A percentile compares a stretch with the other conserved stretches of the same genome.
These are phyloP conservation scores for Bradysia coprophila DNA, from an alignment of 1,140 invertebrate genomes.

Conservation along the genomic window DNA sequence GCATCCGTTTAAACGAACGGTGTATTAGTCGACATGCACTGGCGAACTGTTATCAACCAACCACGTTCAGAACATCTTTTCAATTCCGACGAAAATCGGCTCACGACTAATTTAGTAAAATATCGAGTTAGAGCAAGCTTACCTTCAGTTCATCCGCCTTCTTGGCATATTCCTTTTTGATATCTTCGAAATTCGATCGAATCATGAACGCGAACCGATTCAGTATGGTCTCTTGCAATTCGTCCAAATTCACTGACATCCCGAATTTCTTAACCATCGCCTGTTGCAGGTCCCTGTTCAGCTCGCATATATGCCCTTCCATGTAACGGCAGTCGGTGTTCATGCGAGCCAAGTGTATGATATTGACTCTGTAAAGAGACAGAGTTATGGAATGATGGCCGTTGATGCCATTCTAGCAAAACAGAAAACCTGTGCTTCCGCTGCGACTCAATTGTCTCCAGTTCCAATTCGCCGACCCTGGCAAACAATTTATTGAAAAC, in stretches of 20 bases:
- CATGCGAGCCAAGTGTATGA: conserved; percentile 30
- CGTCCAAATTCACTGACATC: conserved; percentile 27
- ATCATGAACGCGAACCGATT: conserved; percentile 30
- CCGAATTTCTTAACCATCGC: conserved; percentile 38
- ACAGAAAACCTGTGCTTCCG: conserved; percentile 25
- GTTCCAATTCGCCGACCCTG: conserved; percentile 40
- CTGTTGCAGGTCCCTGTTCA: conserved; percentile 28
- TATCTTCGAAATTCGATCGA: conserved; percentile 25
- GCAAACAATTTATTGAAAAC: conserved; percentile 33
- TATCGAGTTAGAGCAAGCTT: no score
- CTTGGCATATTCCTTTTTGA: conserved; percentile 23
- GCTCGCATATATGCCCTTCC: conserved; percentile 25
- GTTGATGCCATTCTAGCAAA: neutral
- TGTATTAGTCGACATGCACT: no score
- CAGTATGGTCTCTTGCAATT: conserved; percentile 34
- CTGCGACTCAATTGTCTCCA: conserved; percentile 37
- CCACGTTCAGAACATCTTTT: no score
- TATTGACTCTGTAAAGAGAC: conserved; percentile 18
- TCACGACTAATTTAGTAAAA: no score
- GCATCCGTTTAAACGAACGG: no score
- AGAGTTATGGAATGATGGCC: conserved; percentile 9
- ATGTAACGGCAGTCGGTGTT: conserved; percentile 33
- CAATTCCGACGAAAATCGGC: no score
- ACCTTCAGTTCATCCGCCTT: conserved; percentile 18
- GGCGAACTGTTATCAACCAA: no score